A percentile compares a stretch with the other conserved stretches of the same genome.
Conservation (phyloP, 1,140 invertebrate genomes). For the Phymastichus coffea region DNA sequence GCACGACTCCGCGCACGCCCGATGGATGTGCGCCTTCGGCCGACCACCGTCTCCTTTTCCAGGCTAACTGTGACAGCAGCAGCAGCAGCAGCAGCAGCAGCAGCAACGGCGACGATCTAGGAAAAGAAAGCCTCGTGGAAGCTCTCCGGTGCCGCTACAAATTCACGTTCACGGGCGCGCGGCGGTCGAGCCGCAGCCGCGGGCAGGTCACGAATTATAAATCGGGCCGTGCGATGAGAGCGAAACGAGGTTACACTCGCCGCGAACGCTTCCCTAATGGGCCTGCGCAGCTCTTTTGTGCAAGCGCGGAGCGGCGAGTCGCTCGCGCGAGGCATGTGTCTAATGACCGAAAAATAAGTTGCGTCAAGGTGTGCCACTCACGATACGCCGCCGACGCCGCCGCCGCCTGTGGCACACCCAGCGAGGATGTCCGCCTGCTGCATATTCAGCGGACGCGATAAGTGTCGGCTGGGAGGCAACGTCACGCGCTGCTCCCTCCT, state of each 20-base stretch:
- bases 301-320: slow-evolving; percentile 35
- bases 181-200: slow-evolving; percentile 5
- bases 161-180: slow-evolving; percentile 22
- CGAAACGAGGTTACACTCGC: slow-evolving; percentile 47
- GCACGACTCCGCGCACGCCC: too few species aligned
- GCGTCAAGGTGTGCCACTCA: neutral
- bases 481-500: too few species aligned
- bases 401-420: slow-evolving; percentile 47
- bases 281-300: too few species aligned
- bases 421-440: slow-evolving; percentile 34
- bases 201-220: slow-evolving; percentile 30
- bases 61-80: too few species aligned
- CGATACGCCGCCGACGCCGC: too few species aligned
- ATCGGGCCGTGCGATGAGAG: slow-evolving; percentile 30
- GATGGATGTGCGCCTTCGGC: too few species aligned
- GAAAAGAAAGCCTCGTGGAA: neutral
- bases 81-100: too few species aligned
- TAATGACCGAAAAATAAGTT: slow-evolving; percentile 2
- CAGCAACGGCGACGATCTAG: too few species aligned
- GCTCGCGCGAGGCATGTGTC: slow-evolving; percentile 43
- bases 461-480: slow-evolving; percentile 26
- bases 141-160: too few species aligned
- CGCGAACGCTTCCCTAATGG: too few species aligned
- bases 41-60: too few species aligned
- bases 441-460: slow-evolving; percentile 32